Conservation (phyloP, 2,113 vertebrate genomes). For the Oreochromis aureus region DNA sequence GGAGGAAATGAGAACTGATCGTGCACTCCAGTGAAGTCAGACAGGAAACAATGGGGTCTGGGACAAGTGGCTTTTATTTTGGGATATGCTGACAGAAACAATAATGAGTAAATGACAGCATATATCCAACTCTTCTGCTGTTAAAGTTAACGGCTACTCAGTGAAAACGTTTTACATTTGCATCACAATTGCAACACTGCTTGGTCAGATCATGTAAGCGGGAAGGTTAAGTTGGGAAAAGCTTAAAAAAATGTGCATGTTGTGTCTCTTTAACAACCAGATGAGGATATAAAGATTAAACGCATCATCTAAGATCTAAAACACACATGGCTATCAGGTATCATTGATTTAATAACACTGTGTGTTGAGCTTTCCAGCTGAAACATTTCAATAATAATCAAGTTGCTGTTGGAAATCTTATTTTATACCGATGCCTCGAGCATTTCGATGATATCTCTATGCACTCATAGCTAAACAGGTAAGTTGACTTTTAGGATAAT, state of each 20-base stretch:
- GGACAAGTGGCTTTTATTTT: not conserved
- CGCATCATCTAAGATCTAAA: not conserved
- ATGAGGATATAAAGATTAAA: not conserved
- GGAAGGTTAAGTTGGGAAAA: not conserved
- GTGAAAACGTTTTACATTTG: not conserved
- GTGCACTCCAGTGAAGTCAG: not conserved
- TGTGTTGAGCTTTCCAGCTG: not conserved
- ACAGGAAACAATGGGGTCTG: not conserved
- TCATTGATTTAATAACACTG: not conserved
- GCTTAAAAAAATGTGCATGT: not conserved
- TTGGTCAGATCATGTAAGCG: not conserved
- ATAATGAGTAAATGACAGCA: not conserved
- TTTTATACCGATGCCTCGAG: not conserved
- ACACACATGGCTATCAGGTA: not conserved
- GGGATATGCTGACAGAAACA: not conserved
- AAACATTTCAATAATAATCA: not conserved
- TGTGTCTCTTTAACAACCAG: not conserved
- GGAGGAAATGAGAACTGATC: not conserved
- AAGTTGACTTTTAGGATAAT: not conserved
- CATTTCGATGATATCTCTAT: not conserved
- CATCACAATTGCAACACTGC: not conserved
- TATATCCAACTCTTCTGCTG: not conserved
- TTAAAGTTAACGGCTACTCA: not conserved
- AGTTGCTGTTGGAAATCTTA: not conserved
- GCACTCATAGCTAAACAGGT: not conserved